Conservation (phyloP, 2,797 vertebrate genomes). For the Dipus sagitta region DNA sequence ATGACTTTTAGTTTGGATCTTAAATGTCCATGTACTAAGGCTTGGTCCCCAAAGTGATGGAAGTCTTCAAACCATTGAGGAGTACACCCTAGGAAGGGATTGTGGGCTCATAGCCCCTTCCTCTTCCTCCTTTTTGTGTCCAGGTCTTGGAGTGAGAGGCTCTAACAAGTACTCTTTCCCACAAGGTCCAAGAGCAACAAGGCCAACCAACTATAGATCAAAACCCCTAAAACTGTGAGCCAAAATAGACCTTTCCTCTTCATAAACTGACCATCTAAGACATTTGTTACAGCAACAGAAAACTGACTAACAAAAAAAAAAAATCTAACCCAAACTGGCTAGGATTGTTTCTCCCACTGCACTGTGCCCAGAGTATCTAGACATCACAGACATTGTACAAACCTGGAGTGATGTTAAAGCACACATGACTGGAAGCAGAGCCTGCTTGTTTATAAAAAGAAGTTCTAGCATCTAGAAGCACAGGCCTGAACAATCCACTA, state of each 20-base stretch:
- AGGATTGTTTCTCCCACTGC: neutral
- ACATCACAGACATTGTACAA: neutral
- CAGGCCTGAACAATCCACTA: neutral
- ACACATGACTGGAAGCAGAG: neutral
- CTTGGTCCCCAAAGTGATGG: neutral
- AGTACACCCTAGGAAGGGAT: neutral
- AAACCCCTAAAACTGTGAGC: neutral
- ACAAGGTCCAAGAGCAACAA: neutral
- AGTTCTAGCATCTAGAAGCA: neutral
- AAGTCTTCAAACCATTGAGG: neutral
- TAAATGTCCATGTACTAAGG: neutral
- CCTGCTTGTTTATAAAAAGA: conserved; percentile 7
- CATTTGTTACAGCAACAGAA: neutral
- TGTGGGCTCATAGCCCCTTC: neutral
- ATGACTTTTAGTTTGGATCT: neutral
- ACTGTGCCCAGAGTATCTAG: neutral
- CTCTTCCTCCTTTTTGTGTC: neutral
- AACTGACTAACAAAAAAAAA: neutral
- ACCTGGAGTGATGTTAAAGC: accelerated
- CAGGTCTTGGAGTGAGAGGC: neutral
- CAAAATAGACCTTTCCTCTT: neutral
- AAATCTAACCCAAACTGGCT: neutral
- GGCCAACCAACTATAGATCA: neutral
- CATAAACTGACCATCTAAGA: neutral
- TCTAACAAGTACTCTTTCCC: neutral